Percentiles rank a stretch among this genome's conserved stretches.
Conservation (phyloP, 2,888 invertebrate genomes). For the Drosophila mimica region DNA sequence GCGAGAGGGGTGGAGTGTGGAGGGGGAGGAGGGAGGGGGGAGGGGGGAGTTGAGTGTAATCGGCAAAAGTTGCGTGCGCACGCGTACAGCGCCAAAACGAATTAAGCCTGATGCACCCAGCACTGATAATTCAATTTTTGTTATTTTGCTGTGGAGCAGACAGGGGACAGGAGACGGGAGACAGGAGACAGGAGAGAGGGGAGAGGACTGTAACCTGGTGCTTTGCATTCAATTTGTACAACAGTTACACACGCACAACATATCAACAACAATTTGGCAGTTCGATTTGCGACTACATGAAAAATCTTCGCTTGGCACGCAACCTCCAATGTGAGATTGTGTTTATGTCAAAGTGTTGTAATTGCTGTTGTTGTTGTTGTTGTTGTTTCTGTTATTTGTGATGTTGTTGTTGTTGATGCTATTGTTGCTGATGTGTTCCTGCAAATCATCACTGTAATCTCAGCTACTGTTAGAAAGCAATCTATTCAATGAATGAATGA, state of each 20-base stretch:
- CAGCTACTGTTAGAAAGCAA: slow-evolving; percentile 70
- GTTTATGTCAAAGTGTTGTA: slow-evolving; percentile 69
- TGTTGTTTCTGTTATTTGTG: slow-evolving; percentile 18
- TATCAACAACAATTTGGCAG: slow-evolving; percentile 77
- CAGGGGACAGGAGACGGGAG: neutral
- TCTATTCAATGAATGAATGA: slow-evolving; percentile 50
- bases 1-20: neutral
- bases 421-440: slow-evolving; percentile 52
- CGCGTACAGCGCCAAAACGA: slow-evolving; percentile 84
- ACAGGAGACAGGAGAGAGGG: neutral
- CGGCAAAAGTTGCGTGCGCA: slow-evolving; percentile 79
- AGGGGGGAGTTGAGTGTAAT: slow-evolving; percentile 13
- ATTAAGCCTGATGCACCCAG: slow-evolving; percentile 80
- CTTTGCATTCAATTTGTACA: slow-evolving; percentile 73
- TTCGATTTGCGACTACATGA: slow-evolving; percentile 77
- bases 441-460: slow-evolving; percentile 74
- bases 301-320: slow-evolving; percentile 72
- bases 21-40: neutral
- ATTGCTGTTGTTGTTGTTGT: slow-evolving; percentile 39
- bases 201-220: slow-evolving; percentile 14
- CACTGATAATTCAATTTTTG: slow-evolving; percentile 83
- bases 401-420: slow-evolving; percentile 36
- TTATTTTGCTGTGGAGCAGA: slow-evolving; percentile 26
- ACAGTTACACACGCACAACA: slow-evolving; percentile 68
- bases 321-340: slow-evolving; percentile 44